Base-by-base conservation (phyloP, 2,113 vertebrate genomes). In the Rhabdornis inornatus region DNA sequence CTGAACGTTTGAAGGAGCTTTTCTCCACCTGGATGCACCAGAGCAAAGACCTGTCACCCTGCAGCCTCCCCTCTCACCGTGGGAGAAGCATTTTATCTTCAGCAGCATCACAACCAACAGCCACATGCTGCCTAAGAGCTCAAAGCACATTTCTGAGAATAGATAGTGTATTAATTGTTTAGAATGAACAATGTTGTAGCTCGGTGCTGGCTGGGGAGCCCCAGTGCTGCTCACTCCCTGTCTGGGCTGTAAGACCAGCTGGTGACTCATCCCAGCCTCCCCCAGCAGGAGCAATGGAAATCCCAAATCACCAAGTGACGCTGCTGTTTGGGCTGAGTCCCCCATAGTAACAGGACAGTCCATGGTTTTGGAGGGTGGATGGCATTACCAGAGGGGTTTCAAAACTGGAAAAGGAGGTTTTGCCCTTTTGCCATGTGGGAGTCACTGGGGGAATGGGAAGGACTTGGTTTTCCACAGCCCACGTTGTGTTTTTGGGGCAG, bases 201-300 rank as follows among this genome's bases (percentile, higher is more conserved):
- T 45, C 25, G 0, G 49, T 7, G 70, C 55, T 5, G 57, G 22
- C 39, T 18, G 66, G 89, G 77, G 80, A 87, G 55, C 68, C 65
- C 61, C 37, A 0, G 16, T 2, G 45, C 5, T 33, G 5, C 49
- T 61, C 15, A 2, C 35, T 76, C 69, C 74, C 50, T 9, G 2
- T 14, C 64, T 57, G 0, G 11, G 33, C 24, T 49, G 83, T 55
- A 66, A 59, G 9, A 13, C 75, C 76, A 66, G 81, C 87, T 3
- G 61, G 70, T 96, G 96, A 97, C 64, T 97, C 96, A 97, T 13
- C 68, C 61, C 83, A 50, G 69, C 42, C 55, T 10, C 52, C 5
- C 9, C 21, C 65, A 30, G 55, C 21, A 7, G 20, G 14, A 42
- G 40, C 40, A 53, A 92, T 94, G 96, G 96, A 96, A 95, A 94